Percentiles rank a stretch among this genome's conserved stretches.
phyloP scores from a whole-genome alignment of 2,888 invertebrate genomes.

The Acanthosepion pharaonis region DNA sequence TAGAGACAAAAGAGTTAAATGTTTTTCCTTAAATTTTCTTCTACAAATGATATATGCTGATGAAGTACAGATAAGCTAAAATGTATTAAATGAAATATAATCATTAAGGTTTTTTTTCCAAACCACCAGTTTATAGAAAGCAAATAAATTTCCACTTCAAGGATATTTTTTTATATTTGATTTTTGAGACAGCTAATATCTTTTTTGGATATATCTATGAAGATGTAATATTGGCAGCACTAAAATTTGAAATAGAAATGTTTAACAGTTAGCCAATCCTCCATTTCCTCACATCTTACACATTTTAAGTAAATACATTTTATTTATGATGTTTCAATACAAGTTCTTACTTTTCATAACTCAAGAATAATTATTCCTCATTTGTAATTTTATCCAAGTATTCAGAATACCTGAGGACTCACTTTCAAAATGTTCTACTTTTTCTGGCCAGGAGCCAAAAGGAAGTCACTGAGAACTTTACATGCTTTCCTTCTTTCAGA shows the following conservation, averaged over 20 bases:
- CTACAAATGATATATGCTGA: no score
- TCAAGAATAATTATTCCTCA: not conserved
- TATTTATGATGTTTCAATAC: not conserved
- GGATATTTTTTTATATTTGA: not conserved
- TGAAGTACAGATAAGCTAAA: no score
- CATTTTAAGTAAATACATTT: not conserved
- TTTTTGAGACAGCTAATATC: not conserved
- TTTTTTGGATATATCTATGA: not conserved
- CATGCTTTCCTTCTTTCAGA: not conserved
- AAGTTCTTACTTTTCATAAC: not conserved
- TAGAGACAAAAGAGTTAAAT: no score
- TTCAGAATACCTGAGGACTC: not conserved
- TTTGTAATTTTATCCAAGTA: not conserved
- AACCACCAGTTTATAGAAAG: not conserved
- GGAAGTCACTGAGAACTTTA: not conserved
- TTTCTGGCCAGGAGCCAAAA: not conserved
- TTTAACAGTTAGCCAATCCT: not conserved
- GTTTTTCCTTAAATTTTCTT: no score
- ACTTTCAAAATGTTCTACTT: not conserved
- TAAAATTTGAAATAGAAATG: not conserved
- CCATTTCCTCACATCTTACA: not conserved
- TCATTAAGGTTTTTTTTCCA: not conserved
- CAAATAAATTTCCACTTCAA: not conserved
- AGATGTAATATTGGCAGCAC: not conserved
- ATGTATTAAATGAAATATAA: no score